These are phyloP conservation scores for Pelochelys cantorii DNA, from an alignment of 2,797 vertebrate genomes.

Conservation along the genomic window DNA sequence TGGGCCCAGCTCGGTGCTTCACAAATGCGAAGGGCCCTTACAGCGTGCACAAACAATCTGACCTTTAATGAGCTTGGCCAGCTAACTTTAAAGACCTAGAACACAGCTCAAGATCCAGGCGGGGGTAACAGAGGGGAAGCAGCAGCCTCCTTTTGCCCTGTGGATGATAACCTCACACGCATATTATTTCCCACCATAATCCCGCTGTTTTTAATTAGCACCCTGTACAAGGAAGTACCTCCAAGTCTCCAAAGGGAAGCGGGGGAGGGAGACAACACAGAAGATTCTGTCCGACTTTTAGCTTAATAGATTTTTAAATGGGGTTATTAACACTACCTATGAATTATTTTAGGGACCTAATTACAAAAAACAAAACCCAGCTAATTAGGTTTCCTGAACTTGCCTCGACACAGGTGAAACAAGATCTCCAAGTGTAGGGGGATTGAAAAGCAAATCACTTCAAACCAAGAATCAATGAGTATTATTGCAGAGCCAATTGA, in stretches of 20 bases:
- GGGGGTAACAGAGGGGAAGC: neutral
- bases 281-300: slow-evolving; percentile 76
- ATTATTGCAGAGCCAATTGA: slow-evolving; percentile 60
- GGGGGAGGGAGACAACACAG: slow-evolving; percentile 21
- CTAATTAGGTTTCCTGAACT: slow-evolving; percentile 83
- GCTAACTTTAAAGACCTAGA: neutral
- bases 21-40: slow-evolving; percentile 39
- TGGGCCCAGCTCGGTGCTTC: neutral
- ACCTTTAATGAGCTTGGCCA: slow-evolving; percentile 52
- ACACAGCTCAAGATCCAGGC: neutral
- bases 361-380: slow-evolving; percentile 87
- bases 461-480: slow-evolving; percentile 49
- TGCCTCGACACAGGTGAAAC: slow-evolving; percentile 79
- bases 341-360: slow-evolving; percentile 99
- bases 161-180: slow-evolving; percentile 58
- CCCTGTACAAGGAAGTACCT: slow-evolving; percentile 46
- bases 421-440: slow-evolving; percentile 74
- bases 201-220: slow-evolving; percentile 78
- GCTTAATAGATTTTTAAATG: slow-evolving; percentile 90
- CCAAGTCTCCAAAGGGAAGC: slow-evolving; percentile 66
- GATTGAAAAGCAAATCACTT: slow-evolving; percentile 61
- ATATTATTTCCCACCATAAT: slow-evolving; percentile 62
- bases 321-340: slow-evolving; percentile 98
- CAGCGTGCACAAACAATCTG: slow-evolving; percentile 37
- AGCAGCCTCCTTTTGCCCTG: slow-evolving; percentile 52